Evolutionary conservation across 2,113 vertebrate species (phyloP), one percentile per base, ranked within the genome.

Genomic region (Xiphophorus couchianus): DNA sequence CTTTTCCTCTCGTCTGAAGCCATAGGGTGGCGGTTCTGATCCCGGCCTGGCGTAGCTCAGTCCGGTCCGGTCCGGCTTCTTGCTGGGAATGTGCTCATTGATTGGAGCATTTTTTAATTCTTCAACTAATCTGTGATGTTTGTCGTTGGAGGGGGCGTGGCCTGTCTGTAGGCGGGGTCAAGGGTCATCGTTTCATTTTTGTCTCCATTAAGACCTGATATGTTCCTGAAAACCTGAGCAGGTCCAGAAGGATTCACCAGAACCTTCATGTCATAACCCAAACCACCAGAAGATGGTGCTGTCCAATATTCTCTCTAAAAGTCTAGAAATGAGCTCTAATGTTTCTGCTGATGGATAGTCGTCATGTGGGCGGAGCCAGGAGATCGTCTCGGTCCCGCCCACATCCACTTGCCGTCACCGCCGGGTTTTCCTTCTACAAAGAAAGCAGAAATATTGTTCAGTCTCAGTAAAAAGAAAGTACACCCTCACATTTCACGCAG

Each of bases 1-100:
- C 90, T 91, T 90, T 84, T 71, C 79, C 35, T 70, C 61, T 87
- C 81, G 74, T 73, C 82, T 88, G 86, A 90, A 88, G 87, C 87
- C 86, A 83, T 85, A 81, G 1, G 14, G 27, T 15, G 3, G 63
- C 0, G 27, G 39, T 60, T 44, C 39, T 12, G 1, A 2, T 8
- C 39, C 35, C 10, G 35, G 35, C 35, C 35, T 37, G 35, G 35
- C 10, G 35, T 12, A 12, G 39, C 39, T 4, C 14, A 13, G 39
- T 14, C 14, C 39, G 39, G 39, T 14, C 39, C 30, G 30, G 30
- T 30, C 30, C 30, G 30, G 3, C 42, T 17, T 5, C 44, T 48
- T 5, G 17, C 1, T 17, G 9, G 31, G 17, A 44, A 28, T 14
- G 77, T 72, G 86, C 76, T 76, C 65, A 5, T 76, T 80, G 82